Evolutionary conservation across 1,140 invertebrate species (phyloP).

Genomic region (Papilio dardanus): DNA sequence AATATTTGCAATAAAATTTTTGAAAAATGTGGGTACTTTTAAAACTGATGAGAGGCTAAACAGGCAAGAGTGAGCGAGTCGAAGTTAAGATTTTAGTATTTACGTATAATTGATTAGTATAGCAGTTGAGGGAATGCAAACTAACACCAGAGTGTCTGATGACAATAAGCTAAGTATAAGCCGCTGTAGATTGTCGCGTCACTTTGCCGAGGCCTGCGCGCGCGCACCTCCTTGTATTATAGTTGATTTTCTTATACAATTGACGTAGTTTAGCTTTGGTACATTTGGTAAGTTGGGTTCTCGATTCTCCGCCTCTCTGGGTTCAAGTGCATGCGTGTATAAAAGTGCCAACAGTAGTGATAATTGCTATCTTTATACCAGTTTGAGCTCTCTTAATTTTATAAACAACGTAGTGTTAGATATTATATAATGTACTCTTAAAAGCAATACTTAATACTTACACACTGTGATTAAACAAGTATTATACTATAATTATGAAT

Average conservation of each 20-base stretch:
- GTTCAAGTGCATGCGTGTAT: conserved; percentile 1
- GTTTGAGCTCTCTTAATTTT: conserved; percentile 25
- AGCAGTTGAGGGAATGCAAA: conserved; percentile 71
- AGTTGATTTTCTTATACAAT: conserved; percentile 14
- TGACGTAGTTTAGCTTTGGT: conserved; percentile 19
- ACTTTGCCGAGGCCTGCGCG: conserved; percentile 50
- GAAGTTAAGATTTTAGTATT: conserved; percentile 47
- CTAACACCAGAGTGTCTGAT: conserved; percentile 73
- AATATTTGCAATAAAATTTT: neutral
- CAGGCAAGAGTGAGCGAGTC: neutral
- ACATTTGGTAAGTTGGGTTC: conserved; percentile 7
- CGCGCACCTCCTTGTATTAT: conserved; percentile 31
- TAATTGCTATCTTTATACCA: neutral
- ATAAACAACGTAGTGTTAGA: conserved; percentile 40
- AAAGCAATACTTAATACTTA: conserved; percentile 72
- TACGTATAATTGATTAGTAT: conserved; percentile 60
- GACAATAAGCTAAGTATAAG: conserved; percentile 76
- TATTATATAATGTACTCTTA: conserved; percentile 36
- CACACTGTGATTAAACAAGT: conserved; percentile 76
- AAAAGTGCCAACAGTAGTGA: conserved; percentile 28
- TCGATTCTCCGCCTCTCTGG: neutral
- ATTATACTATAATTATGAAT: conserved; percentile 63
- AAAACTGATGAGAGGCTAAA: neutral
- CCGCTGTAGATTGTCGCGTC: conserved; percentile 65
- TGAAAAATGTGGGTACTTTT: neutral